Evolutionary conservation across 2,797 vertebrate species (phyloP), one percentile per base, ranked within the genome.

Genomic region (Simalia tracyae): DNA sequence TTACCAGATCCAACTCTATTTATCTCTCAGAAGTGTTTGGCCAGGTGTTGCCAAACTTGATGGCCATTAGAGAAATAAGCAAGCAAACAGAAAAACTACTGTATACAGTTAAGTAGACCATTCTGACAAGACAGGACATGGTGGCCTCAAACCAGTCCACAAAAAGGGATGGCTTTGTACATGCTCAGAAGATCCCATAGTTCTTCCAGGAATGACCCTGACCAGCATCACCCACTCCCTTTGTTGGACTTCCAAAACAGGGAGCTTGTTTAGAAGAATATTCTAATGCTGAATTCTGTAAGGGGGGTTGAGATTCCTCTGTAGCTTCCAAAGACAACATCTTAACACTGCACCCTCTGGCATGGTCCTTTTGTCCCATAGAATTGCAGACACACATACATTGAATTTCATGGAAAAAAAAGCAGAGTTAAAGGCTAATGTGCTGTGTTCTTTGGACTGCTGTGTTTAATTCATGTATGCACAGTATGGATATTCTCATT

Each of bases 401-500:
- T 28, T 56, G 22, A 28, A 9, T 50, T 88, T 91, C 57, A 63
- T 61, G 42, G 9, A 4, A 24, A 22, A 42, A 6, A 14, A 14
- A 36, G 46, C 12, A 81, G 19, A 24, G 8, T 76, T 81, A 81
- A 61, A 7, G 28, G 61, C 24, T 54, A 46, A 50, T 36, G 31
- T 5, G 31, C 56, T 36, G n/a, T 22, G 72, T 50, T 87, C 15
- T 60, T 64, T 61, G 46, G 86, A 59, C 28, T 6, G 19, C 50
- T 88, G 11, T 54, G 22, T 17, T 81, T 61, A 46, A 87, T 87
- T 76, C 50, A 81, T 81, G 68, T 84, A 60, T 46, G 46, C 60
- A 54, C 42, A 0, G 24, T 84, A 2, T 36, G n/a, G 89, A 50
- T 59, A 5, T 85, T 94, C 95, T 94, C 24, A 28, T 87, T 86